Evolutionary conservation across 1,140 invertebrate genomes (phyloP), one percentile per base, ranked within the genome.

Genomic region (Hycleus cichorii): DNA sequence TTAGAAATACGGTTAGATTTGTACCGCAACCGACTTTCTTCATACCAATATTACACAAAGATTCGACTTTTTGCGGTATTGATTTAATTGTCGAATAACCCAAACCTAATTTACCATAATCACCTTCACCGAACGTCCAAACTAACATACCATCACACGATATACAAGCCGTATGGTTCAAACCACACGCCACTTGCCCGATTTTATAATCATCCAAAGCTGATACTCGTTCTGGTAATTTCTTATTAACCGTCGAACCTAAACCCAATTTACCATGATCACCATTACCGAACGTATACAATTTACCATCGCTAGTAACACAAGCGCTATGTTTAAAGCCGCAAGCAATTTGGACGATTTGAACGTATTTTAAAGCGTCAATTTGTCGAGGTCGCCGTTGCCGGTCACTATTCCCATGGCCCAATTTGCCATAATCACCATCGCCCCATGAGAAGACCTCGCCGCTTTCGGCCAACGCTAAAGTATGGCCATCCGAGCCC

Each of bases 401-500:
- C 52, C 83, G 66, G 62, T 86, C 83, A 62, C 79, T 83, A 68
- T 84, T 84, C 7, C 84, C 84, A 71, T 86, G 84, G 3, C 84
- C 85, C 27, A 86, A 71, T 75, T 86, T 86, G 2, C 91, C 91
- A 73, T 93, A 94, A 73, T 94, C 91, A 0, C 91, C 91, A 57
- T 91, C 88, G 8, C 89, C 90, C 88, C 89, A 91, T 1, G 90
- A 93, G 66, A 89, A 95, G 0, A 95, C 91, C 62, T 85, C 83
- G 0, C 92, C 91, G 62, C 93, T 91, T 56, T 91, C 90, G 0
- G 92, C 93, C 3, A 98, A 74, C 0, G 91, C 92, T 60, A 97
- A 76, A 0, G 93, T 97, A 74, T 97, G 94, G 0, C 94, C 94
- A 72, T 97, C 95, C 44, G 92, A 95, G 0, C 95, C 95, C 72